Evolutionary conservation across 1,140 invertebrate species (phyloP).

Genomic region (Brachionus koreanus): DNA sequence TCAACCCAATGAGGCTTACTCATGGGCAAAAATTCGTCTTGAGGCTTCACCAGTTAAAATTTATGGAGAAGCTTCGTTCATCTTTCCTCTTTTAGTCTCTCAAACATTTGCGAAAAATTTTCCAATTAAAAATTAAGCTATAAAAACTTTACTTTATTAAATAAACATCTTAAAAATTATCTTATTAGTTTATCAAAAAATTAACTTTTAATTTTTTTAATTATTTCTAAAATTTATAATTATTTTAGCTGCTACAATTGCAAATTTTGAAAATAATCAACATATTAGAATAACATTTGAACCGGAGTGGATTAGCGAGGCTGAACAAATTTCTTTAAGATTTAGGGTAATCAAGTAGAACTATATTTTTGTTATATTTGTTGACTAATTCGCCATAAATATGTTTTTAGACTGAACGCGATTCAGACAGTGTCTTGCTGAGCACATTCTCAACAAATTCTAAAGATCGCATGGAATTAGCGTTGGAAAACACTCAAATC

Average conservation of each 20-base stretch:
- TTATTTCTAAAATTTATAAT: background rate
- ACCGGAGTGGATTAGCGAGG: constrained; percentile 36
- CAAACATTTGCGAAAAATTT: constrained; percentile 78
- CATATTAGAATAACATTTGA: constrained; percentile 3
- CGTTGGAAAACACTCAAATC: constrained; percentile 24
- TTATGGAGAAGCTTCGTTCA: constrained; percentile 86
- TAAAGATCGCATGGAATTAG: constrained; percentile 8
- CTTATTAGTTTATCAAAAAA: too few species aligned
- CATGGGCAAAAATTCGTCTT: constrained; percentile 93
- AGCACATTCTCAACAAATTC: constrained; percentile 17
- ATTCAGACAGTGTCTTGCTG: background rate
- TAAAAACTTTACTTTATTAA: background rate
- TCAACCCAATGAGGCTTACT: constrained; percentile 91
- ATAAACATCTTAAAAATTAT: background rate
- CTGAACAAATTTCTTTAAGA: constrained; percentile 27
- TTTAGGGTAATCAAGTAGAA: background rate
- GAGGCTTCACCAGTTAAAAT: constrained; percentile 80
- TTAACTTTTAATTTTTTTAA: background rate
- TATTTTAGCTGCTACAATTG: constrained; percentile 29
- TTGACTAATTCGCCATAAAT: background rate
- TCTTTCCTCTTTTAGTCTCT: constrained; percentile 88
- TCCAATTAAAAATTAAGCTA: background rate
- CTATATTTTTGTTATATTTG: background rate
- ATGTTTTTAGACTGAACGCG: background rate
- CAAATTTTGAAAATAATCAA: constrained; percentile 12